Evolutionary conservation across 37 sponge, comb jelly and placozoan genomes (phyloP).

Genomic region (Agelas oroides): DNA sequence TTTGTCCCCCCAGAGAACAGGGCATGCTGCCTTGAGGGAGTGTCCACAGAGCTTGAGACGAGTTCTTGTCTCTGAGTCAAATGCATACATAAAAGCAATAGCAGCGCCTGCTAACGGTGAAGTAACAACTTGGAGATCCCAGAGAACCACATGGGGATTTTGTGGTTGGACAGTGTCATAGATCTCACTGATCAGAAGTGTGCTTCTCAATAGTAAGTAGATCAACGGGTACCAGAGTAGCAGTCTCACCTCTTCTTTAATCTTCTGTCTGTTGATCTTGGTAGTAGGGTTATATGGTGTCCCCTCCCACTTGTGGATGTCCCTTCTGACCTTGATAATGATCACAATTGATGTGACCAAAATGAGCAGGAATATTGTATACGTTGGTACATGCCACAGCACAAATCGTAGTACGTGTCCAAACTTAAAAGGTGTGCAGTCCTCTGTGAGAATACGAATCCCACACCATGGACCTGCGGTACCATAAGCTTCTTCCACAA

Average conservation of each 20-base stretch:
- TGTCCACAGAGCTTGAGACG: too few species aligned
- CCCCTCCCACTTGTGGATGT: background rate
- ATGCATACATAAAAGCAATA: background rate
- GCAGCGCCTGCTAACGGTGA: constrained; percentile 12
- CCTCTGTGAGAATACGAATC: constrained; percentile 18
- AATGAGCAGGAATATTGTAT: constrained; percentile 3
- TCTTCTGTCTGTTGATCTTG: background rate
- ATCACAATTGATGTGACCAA: background rate
- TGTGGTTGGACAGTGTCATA: background rate
- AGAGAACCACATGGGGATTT: background rate
- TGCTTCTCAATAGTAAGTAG: background rate
- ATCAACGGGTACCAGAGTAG: constrained; percentile 13
- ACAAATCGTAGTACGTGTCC: constrained; percentile 24
- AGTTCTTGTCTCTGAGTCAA: background rate
- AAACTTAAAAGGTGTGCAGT: background rate
- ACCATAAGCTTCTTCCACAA: constrained; percentile 47
- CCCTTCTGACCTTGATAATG: background rate
- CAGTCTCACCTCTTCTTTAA: background rate
- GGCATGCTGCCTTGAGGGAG: too few species aligned
- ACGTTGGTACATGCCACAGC: constrained; percentile 41
- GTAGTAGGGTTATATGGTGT: background rate
- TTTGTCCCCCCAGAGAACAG: too few species aligned
- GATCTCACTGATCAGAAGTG: background rate
- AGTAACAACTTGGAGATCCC: background rate
- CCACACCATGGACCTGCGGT: constrained; percentile 68